A percentile compares a stretch with the other conserved stretches of the same genome.
These are phyloP conservation scores for Upupa epops DNA, from an alignment of 2,113 vertebrate genomes.

Conservation along the genomic window DNA sequence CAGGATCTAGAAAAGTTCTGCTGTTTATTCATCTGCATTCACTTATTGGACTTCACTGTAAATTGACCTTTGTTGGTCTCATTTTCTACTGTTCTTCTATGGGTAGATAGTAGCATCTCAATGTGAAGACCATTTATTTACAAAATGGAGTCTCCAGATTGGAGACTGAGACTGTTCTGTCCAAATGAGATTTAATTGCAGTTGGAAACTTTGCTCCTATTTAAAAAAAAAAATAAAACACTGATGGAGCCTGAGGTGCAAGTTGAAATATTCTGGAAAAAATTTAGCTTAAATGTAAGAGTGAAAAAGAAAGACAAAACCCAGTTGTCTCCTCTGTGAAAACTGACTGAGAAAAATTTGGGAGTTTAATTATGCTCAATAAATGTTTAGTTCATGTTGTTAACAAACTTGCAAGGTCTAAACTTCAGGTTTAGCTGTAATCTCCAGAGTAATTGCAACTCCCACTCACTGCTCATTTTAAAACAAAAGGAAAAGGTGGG, in stretches of 20 bases:
- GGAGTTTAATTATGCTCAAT: neutral
- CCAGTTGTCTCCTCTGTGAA: neutral
- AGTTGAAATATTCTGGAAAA: neutral
- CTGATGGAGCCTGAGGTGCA: neutral
- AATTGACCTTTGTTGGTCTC: neutral
- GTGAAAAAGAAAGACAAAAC: neutral
- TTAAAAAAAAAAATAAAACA: neutral
- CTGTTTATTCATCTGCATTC: neutral
- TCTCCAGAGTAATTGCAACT: neutral
- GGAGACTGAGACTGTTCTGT: neutral
- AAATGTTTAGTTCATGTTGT: neutral
- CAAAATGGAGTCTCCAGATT: neutral
- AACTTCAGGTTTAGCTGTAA: neutral
- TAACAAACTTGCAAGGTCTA: neutral
- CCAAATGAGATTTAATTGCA: neutral
- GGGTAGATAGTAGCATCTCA: too few relatives aligned
- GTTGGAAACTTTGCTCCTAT: neutral
- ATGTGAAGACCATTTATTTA: neutral
- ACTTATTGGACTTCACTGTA: neutral
- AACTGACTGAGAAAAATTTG: neutral
- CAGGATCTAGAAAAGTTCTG: neutral
- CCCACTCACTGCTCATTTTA: neutral
- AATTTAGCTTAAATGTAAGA: neutral
- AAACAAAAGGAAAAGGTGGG: too few relatives aligned
- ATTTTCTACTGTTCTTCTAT: neutral